Evolutionary conservation across 2,797 vertebrate genomes (phyloP).

Genomic region (Helicolenus hilgendorfi): DNA sequence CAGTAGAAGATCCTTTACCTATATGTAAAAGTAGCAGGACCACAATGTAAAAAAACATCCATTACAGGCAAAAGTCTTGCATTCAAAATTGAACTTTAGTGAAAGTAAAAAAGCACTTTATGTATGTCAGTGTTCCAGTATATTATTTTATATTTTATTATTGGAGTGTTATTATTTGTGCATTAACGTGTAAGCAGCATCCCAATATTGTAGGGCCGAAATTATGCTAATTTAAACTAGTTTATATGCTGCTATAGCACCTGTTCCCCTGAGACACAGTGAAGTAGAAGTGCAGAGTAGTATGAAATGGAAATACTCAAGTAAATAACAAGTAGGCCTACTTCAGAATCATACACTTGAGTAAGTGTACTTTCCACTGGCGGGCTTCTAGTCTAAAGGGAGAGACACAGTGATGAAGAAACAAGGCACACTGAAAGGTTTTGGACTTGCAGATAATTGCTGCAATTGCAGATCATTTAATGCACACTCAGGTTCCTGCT

Average conservation of each 20-base stretch:
- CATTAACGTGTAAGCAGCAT: background rate
- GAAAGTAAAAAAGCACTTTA: background rate
- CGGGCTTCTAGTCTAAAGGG: slow-evolving; percentile 23
- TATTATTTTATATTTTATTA: background rate
- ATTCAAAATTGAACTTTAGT: background rate
- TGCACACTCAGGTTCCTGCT: slow-evolving; percentile 61
- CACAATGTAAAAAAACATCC: background rate
- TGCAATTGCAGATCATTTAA: slow-evolving; percentile 74
- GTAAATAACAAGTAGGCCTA: slow-evolving; percentile 10
- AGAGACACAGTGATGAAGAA: slow-evolving; percentile 32
- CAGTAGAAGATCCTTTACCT: background rate
- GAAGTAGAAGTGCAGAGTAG: background rate
- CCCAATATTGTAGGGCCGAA: background rate
- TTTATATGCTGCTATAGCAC: background rate
- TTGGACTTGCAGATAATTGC: slow-evolving; percentile 62
- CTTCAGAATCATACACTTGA: slow-evolving; percentile 7
- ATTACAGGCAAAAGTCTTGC: background rate
- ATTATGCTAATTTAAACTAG: background rate
- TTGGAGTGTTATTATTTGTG: background rate
- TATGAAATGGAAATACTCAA: slow-evolving; percentile 10
- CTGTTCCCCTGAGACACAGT: background rate
- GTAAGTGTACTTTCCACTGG: slow-evolving; percentile 18
- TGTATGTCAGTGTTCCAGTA: background rate
- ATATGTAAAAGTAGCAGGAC: background rate
- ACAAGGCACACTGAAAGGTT: slow-evolving; percentile 50